Percentiles rank a stretch among this genome's conserved stretches.
Evolutionary conservation across 2,113 vertebrate species (phyloP).

Genomic region (Ivindomyrus marchei): DNA sequence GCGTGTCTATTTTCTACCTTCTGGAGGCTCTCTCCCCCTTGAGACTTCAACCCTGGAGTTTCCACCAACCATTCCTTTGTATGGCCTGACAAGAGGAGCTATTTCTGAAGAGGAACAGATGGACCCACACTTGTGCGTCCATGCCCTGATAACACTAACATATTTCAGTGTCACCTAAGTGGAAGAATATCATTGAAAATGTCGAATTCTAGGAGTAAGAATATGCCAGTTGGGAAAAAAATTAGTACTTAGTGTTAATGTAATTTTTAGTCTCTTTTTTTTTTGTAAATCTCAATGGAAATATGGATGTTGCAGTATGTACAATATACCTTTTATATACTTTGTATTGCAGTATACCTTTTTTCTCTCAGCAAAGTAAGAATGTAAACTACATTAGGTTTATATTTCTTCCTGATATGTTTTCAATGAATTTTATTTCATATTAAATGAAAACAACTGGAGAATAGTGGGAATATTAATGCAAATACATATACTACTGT

Average conservation of each 20-base stretch:
- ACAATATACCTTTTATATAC: neutral
- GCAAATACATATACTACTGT: neutral
- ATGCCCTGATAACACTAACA: conserved; percentile 16
- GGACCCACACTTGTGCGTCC: conserved; percentile 41
- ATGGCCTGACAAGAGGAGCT: conserved; percentile 53
- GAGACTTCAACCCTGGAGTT: conserved; percentile 7
- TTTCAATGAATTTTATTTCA: neutral
- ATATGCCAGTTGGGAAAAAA: neutral
- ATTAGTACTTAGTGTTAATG: neutral
- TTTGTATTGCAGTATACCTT: neutral
- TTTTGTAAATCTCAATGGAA: neutral
- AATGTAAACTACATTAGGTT: neutral
- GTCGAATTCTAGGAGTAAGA: neutral
- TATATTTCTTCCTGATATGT: neutral
- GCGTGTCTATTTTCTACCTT: conserved; percentile 60
- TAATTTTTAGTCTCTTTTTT: neutral
- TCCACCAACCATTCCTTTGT: conserved; percentile 57
- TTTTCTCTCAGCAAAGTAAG: neutral
- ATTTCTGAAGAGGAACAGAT: conserved; percentile 64
- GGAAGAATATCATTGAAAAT: neutral
- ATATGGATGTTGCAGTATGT: neutral
- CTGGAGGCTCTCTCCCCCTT: conserved; percentile 30
- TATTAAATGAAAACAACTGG: neutral
- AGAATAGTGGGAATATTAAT: neutral
- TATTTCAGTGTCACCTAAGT: conserved; percentile 1